Base-by-base conservation (phyloP, 2,888 invertebrate species). In the Clunio marinus region DNA sequence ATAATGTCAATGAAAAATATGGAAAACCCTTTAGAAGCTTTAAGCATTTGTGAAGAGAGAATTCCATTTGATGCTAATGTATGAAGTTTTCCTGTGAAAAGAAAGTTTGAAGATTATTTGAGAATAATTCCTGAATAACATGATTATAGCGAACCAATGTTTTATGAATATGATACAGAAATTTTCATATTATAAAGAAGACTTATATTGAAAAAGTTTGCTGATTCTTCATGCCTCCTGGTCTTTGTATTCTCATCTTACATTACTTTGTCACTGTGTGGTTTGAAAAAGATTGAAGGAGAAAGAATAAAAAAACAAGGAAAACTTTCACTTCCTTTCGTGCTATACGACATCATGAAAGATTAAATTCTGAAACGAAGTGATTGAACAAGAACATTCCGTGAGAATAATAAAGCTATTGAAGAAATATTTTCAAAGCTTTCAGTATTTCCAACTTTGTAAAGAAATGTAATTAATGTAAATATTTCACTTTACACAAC, bases 121-220 rank as follows among this genome's bases (percentile, higher is more conserved):
- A 41, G 15, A 41, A 10, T n/a, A n/a, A n/a, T n/a, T n/a, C n/a
- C n/a, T n/a, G n/a, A n/a, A n/a, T n/a, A n/a, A n/a, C n/a, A n/a
- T n/a, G n/a, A n/a, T n/a, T n/a, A n/a, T n/a, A n/a, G n/a, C n/a
- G n/a, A n/a, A n/a, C n/a, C n/a, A n/a, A n/a, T n/a, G n/a, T n/a
- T n/a, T n/a, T n/a, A n/a, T n/a, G n/a, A n/a, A n/a, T n/a, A n/a
- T n/a, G n/a, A n/a, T n/a, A n/a, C n/a, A n/a, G n/a, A n/a, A n/a
- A n/a, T n/a, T n/a, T n/a, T n/a, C n/a, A n/a, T n/a, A 13, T 7
- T 15, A 45, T 45, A 10, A 45, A 4, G 4, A 15, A 15, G 45
- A 45, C 45, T 45, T 45, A 32, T 41, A 51, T 51, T 51, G 51
- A 51, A 51, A 51, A 51, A 51, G 17, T 51, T 51, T 22, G 3